A percentile compares a stretch with the other conserved stretches of the same genome.
Conservation (phyloP, 2,113 vertebrate genomes). For the Mesitornis unicolor region DNA sequence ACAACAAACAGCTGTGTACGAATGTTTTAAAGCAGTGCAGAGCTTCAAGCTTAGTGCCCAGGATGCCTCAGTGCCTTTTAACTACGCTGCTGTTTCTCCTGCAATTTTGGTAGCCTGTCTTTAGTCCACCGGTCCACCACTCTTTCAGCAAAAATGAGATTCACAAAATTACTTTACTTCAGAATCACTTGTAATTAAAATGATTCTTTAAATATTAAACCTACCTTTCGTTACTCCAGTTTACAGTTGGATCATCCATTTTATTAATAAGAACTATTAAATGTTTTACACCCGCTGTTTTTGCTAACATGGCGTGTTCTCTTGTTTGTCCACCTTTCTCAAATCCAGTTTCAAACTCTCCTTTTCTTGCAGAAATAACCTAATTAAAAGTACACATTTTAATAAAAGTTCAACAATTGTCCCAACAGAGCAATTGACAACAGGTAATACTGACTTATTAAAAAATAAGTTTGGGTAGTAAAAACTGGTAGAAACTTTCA, state of each 20-base stretch:
- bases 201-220: not conserved
- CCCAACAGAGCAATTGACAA: not conserved
- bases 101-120: not conserved
- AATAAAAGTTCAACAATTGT: not conserved
- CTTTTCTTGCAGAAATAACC: constrained; percentile 98
- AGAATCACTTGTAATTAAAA: not conserved
- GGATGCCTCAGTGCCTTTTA: too few relatives aligned
- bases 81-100: not conserved
- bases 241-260: constrained; percentile 98
- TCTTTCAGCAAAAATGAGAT: not conserved
- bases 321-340: constrained; percentile 98
- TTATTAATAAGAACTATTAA: constrained; percentile 98
- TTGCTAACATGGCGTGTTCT: constrained; percentile 98
- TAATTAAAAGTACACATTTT: constrained; percentile 50
- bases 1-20: not conserved
- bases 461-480: not conserved
- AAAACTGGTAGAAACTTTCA: not conserved
- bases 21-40: not conserved
- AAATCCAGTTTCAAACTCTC: constrained; percentile 99
- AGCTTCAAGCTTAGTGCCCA: not conserved
- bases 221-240: constrained; percentile 97
- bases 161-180: not conserved
- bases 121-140: not conserved
- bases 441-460: not conserved
- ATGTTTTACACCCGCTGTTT: constrained; percentile 97